Base-by-base conservation (phyloP, 2,888 invertebrate genomes). In the Cylindroiulus punctatus region DNA sequence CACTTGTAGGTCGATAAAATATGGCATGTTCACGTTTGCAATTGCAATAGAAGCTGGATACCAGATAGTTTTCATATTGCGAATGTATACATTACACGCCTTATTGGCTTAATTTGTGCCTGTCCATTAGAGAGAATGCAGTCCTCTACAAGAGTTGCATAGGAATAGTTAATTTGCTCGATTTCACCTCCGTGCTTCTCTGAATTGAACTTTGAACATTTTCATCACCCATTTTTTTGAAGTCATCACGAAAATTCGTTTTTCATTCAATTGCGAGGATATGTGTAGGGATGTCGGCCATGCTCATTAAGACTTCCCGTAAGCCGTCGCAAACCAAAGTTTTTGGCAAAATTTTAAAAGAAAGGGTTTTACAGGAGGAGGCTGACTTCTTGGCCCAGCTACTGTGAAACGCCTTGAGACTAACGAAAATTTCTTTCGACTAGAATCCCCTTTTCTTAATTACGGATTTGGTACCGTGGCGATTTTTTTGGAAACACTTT, bases 181-280 rank as follows among this genome's bases (percentile, higher is more conserved):
- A 76, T 76, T n/a, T 22, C 44, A 76, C 76, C 19, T n/a, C 26
- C 26, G 30, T 76, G 76, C 76, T 76, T 76, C 76, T 30, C 76
- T 76, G 76, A 76, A 76, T 76, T 76, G 76, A 76, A 76, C 76
- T 76, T 76, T 76, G 76, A 76, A 76, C 26, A 76, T 76, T 76
- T 76, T 76, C 76, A 76, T 76, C 76, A 76, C 76, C 76, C 76
- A 76, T 76, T 76, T 76, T 52, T 76, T 76, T 76, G 76, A 76
- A 76, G 76, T 76, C 76, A 76, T 76, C 76, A 76, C 76, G 76
- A 76, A 76, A 76, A 30, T 14, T 76, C 12, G 26, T 76, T 76
- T 76, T 76, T 76, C 76, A 76, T 76, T 76, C 26, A 76, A 76
- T 76, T 76, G 76, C 26, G 76, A 76, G 76, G 30, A 76, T 76